Evolutionary conservation across 2,888 invertebrate species (phyloP).

Genomic region (Homarus gammarus): DNA sequence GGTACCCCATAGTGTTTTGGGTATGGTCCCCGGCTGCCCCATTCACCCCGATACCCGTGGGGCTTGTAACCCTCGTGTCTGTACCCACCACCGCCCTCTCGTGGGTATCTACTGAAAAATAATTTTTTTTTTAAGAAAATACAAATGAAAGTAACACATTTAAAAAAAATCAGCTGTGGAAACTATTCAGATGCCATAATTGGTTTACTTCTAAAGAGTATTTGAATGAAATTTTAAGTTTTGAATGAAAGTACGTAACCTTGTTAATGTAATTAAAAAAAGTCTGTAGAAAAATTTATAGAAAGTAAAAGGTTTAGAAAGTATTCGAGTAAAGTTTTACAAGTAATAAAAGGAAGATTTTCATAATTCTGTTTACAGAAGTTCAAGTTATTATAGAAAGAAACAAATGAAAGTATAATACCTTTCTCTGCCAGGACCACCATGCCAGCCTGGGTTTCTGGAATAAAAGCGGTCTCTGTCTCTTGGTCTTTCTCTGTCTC

Average conservation of each 20-base stretch:
- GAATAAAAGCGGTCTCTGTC: slow-evolving; percentile 71
- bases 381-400: no score
- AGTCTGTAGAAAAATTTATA: not conserved
- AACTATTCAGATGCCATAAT: not conserved
- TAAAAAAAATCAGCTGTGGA: not conserved
- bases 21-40: slow-evolving; percentile 58
- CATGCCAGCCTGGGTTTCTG: slow-evolving; percentile 38
- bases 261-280: not conserved
- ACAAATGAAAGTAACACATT: not conserved
- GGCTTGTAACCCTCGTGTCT: slow-evolving; percentile 62
- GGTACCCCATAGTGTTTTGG: slow-evolving; percentile 34
- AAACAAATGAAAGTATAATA: slow-evolving; percentile 18
- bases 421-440: slow-evolving; percentile 62
- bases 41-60: slow-evolving; percentile 67
- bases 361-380: no score
- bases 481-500: slow-evolving; percentile 57
- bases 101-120: slow-evolving; percentile 61
- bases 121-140: not conserved
- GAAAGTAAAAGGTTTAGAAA: no score
- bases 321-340: no score
- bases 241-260: not conserved
- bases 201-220: not conserved
- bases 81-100: slow-evolving; percentile 52
- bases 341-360: no score
- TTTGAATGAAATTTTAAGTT: not conserved